Conservation (phyloP, 2,888 invertebrate species). For the Noctua pronuba region DNA sequence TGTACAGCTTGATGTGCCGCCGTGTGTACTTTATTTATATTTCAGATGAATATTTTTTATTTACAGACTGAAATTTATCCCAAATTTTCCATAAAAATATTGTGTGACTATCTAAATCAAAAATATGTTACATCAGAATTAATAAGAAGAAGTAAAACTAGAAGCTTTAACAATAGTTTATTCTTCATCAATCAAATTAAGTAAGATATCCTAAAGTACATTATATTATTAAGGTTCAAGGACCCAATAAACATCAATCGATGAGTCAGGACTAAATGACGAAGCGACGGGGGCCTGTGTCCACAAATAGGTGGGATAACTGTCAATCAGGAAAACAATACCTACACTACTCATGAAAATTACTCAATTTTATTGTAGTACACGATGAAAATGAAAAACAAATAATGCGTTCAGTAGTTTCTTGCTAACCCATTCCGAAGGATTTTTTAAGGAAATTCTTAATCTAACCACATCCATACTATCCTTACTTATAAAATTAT, state of each 20-base stretch:
- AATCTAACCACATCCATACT: background rate
- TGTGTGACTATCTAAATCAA: background rate
- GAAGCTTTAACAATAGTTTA: background rate
- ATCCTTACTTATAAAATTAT: too few species aligned
- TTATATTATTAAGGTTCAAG: constrained; percentile 35
- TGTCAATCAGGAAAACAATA: constrained; percentile 7
- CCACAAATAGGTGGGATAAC: constrained; percentile 24
- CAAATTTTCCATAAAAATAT: background rate
- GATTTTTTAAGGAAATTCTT: background rate
- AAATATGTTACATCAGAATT: background rate
- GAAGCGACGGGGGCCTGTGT: constrained; percentile 16
- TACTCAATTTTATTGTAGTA: background rate
- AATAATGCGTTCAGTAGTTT: too few species aligned
- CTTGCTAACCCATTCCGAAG: background rate
- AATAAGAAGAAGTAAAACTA: background rate
- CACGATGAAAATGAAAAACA: background rate
- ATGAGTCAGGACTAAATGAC: constrained; percentile 54
- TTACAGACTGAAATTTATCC: background rate
- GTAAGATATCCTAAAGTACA: background rate
- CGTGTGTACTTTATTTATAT: too few species aligned
- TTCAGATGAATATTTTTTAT: too few species aligned
- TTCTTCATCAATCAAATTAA: constrained; percentile 19
- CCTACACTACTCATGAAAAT: background rate
- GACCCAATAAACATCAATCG: constrained; percentile 48
- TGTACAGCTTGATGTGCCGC: too few species aligned